phyloP scores from a whole-genome alignment of 2,888 invertebrate genomes.

The Aphodius sticticus region DNA sequence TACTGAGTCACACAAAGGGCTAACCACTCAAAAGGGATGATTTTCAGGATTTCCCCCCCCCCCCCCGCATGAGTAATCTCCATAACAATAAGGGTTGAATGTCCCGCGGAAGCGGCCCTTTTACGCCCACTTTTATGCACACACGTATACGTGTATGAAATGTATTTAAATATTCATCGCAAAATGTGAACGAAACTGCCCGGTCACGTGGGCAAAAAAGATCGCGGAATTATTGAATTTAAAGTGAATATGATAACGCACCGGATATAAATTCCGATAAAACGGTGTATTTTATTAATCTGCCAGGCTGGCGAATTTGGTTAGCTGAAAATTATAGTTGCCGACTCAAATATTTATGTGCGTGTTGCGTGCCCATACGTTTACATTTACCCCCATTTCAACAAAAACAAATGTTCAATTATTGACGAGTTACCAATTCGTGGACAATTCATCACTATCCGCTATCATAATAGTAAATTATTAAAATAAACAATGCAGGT shows the following conservation, averaged over 20 bases:
- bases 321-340: conserved; percentile 19
- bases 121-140: neutral
- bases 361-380: neutral
- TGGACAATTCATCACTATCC: neutral
- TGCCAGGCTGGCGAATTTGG: neutral
- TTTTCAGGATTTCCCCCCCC: conserved; percentile 24
- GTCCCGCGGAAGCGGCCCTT: conserved; percentile 14
- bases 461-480: neutral
- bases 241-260: neutral
- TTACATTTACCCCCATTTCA: conserved; percentile 18
- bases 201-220: neutral
- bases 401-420: conserved; percentile 20
- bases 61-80: conserved; percentile 22
- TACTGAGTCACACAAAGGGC: conserved; percentile 14
- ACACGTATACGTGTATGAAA: neutral
- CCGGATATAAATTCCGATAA: conserved; percentile 19
- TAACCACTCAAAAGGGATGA: conserved; percentile 5
- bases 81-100: conserved; percentile 29
- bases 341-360: conserved; percentile 18
- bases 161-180: neutral
- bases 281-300: conserved; percentile 17
- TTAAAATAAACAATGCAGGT: neutral
- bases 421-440: neutral
- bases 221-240: conserved; percentile 4
- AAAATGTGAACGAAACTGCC: neutral